Percentiles rank a stretch among this genome's conserved stretches.
Conservation (phyloP, 2,888 invertebrate genomes). For the Peribatodes rhomboidaria region DNA sequence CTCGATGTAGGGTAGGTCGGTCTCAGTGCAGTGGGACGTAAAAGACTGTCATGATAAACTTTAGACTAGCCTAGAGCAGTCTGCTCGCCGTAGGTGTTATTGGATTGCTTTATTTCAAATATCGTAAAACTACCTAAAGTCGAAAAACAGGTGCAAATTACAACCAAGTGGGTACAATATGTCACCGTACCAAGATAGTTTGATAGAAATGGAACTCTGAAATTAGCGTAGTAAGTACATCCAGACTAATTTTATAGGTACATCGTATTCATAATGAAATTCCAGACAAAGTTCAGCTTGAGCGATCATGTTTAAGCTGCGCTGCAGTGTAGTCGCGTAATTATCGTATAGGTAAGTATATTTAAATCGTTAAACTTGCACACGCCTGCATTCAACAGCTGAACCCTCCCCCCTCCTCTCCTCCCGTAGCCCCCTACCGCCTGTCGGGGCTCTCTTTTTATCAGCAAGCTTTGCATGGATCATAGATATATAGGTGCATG, state of each 20-base stretch:
- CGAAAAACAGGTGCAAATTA: too few relatives aligned
- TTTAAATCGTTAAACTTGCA: conserved; percentile 26
- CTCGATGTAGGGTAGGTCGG: too few relatives aligned
- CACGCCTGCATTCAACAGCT: conserved; percentile 22
- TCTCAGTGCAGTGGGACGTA: too few relatives aligned
- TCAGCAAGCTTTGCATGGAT: conserved; percentile 12
- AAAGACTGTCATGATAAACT: too few relatives aligned
- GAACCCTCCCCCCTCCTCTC: conserved; percentile 2
- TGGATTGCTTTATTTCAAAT: too few relatives aligned
- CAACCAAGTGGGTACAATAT: too few relatives aligned
- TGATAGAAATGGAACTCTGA: background rate
- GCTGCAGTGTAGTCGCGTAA: background rate
- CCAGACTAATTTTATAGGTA: background rate
- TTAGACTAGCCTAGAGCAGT: too few relatives aligned
- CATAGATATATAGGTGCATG: conserved; percentile 5
- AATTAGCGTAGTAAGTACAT: background rate
- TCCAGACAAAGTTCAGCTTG: conserved; percentile 16
- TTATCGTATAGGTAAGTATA: conserved; percentile 20
- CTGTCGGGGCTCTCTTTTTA: conserved; percentile 14
- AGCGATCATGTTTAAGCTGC: conserved; percentile 13
- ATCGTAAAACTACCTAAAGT: too few relatives aligned
- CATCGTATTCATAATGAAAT: conserved; percentile 27
- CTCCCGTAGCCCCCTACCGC: background rate
- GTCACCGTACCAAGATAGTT: background rate
- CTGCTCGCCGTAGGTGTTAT: too few relatives aligned